Evolutionary conservation across 2,113 vertebrate species (phyloP).

Genomic region (Nothobranchius kuhntae): DNA sequence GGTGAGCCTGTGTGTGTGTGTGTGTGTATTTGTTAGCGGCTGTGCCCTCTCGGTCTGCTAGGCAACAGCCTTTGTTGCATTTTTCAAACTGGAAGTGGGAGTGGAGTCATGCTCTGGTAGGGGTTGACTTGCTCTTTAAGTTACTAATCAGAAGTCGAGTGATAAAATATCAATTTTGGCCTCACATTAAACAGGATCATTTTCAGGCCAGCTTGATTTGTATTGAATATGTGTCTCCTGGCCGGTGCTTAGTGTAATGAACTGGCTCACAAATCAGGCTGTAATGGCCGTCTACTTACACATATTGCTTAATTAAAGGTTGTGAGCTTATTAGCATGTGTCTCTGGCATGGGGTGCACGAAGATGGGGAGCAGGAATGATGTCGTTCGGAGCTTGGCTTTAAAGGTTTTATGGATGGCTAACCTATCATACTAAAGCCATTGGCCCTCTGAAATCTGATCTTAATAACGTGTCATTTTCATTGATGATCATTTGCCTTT

Average conservation of each 20-base stretch:
- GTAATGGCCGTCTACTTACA: slow-evolving; percentile 99
- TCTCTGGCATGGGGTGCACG: slow-evolving; percentile 87
- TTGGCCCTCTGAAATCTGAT: slow-evolving; percentile 79
- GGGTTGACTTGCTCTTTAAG: slow-evolving; percentile 64
- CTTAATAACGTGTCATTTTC: slow-evolving; percentile 92
- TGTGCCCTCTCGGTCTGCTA: too few relatives aligned
- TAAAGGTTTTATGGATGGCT: slow-evolving; percentile 99
- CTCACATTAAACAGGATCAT: slow-evolving; percentile 92
- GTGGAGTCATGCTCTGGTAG: too few relatives aligned
- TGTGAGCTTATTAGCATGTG: slow-evolving; percentile 99
- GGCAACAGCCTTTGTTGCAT: too few relatives aligned
- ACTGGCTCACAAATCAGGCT: slow-evolving; percentile 97
- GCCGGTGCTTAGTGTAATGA: slow-evolving; percentile 92
- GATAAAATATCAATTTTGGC: slow-evolving; percentile 92
- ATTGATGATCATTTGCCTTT: slow-evolving; percentile 83
- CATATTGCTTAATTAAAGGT: slow-evolving; percentile 99
- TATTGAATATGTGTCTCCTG: slow-evolving; percentile 96
- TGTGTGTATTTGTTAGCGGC: too few relatives aligned
- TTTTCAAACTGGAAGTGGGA: too few relatives aligned
- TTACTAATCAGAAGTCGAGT: slow-evolving; percentile 80
- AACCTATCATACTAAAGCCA: slow-evolving; percentile 89
- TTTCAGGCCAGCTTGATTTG: slow-evolving; percentile 93
- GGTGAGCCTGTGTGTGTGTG: too few relatives aligned
- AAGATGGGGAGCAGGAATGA: slow-evolving; percentile 85
- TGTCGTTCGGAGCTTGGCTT: slow-evolving; percentile 82